These are phyloP conservation scores for Mesorhabditis spiculigera DNA, from an alignment of 2,888 invertebrate genomes.

Conservation along the genomic window DNA sequence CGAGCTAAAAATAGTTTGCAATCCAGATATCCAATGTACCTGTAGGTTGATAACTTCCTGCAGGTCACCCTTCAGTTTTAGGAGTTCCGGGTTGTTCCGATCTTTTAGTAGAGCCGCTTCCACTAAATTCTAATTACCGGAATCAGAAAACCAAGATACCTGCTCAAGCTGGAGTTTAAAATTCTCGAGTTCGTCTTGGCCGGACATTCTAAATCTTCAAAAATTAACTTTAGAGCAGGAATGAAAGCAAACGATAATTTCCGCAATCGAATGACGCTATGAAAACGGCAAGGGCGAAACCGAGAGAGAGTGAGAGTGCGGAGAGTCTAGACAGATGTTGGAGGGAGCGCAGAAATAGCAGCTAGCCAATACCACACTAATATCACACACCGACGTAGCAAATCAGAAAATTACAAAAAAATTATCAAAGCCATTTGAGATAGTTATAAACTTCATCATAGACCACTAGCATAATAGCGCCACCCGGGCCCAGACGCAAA, in stretches of 20 bases:
- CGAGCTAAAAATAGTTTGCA: not conserved
- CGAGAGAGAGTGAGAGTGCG: no score
- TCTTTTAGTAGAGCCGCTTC: constrained; percentile 92
- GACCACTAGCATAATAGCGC: constrained; percentile 88
- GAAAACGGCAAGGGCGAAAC: no score
- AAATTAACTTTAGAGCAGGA: constrained; percentile 57
- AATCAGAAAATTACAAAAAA: no score
- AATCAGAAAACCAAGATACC: constrained; percentile 12
- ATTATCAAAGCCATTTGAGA: no score
- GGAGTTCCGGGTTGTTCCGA: constrained; percentile 84
- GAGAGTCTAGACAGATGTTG: no score
- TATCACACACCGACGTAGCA: no score
- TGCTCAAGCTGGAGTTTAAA: constrained; percentile 47
- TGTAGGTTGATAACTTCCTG: constrained; percentile 87
- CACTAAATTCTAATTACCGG: constrained; percentile 65
- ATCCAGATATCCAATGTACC: constrained; percentile 63
- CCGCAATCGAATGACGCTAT: no score
- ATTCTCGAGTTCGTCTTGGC: constrained; percentile 38
- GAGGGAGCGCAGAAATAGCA: no score
- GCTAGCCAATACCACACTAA: no score
- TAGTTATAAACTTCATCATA: constrained; percentile 78
- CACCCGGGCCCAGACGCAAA: constrained; percentile 80
- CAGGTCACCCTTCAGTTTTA: constrained; percentile 86
- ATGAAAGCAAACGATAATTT: constrained; percentile 60
- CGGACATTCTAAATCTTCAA: not conserved